Evolutionary conservation across 2,113 vertebrate genomes (phyloP).

Genomic region (Rhynchomys soricoides): DNA sequence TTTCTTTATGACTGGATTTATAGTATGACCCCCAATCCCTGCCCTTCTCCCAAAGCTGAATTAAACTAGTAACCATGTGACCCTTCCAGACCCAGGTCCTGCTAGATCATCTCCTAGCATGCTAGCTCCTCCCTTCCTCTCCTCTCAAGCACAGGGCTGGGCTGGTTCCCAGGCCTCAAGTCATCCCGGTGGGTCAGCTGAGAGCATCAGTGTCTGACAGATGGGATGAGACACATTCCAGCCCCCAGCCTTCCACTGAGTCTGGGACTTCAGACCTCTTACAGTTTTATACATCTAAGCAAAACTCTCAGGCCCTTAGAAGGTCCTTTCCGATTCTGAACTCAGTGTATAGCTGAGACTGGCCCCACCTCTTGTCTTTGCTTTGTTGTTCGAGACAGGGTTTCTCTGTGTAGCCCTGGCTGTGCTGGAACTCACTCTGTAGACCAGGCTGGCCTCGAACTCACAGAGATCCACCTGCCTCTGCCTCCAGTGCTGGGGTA

Average conservation of each 20-base stretch:
- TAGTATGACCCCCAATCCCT: accelerated
- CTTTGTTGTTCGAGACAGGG: background rate
- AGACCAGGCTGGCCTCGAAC: background rate
- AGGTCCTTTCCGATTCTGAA: background rate
- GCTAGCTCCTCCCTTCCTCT: background rate
- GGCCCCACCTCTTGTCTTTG: background rate
- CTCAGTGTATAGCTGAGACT: background rate
- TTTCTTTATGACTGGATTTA: too few species aligned
- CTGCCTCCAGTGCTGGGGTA: background rate
- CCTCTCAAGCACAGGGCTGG: background rate
- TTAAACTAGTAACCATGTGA: background rate
- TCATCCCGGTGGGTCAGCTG: background rate
- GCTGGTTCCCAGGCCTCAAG: background rate
- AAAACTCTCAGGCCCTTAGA: background rate
- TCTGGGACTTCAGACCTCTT: background rate
- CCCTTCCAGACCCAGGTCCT: background rate
- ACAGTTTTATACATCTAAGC: background rate
- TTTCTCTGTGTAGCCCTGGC: background rate
- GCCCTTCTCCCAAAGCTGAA: background rate
- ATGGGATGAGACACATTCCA: background rate
- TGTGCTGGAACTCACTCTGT: background rate
- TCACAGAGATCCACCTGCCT: background rate
- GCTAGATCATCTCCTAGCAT: background rate
- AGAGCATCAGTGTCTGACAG: background rate
- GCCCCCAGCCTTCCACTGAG: background rate